A percentile compares a stretch with the other conserved stretches of the same genome.
Evolutionary conservation across 2,113 vertebrate genomes (phyloP).

Genomic region (Tretioscincus oriximinensis): DNA sequence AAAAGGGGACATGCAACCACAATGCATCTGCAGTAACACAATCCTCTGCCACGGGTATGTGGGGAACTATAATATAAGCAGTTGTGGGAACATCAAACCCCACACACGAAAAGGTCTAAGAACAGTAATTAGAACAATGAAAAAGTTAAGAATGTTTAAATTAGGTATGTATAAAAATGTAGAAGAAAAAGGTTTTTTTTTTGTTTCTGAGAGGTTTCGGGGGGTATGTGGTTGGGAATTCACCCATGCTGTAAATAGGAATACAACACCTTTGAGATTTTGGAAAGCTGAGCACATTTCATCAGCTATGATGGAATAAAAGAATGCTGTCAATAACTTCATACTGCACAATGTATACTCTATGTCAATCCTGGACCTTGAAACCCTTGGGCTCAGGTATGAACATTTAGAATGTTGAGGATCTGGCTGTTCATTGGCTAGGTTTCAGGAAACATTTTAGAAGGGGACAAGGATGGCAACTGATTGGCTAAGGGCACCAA

Average conservation of each 20-base stretch:
- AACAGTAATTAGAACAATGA: constrained; percentile 19
- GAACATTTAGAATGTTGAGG: too few species aligned
- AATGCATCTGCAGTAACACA: not conserved
- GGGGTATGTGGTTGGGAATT: not conserved
- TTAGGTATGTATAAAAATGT: constrained; percentile 25
- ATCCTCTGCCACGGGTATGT: rapidly evolving
- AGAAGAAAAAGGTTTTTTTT: not conserved
- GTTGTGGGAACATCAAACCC: constrained; percentile 21
- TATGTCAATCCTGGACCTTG: not conserved
- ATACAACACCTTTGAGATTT: not conserved
- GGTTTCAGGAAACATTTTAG: too few species aligned
- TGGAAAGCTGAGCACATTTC: not conserved
- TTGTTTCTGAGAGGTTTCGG: not conserved
- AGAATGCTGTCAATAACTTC: not conserved
- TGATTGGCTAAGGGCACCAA: too few species aligned
- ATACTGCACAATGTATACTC: not conserved
- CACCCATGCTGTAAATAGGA: not conserved
- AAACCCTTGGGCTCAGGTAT: too few species aligned
- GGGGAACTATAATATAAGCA: constrained; percentile 1
- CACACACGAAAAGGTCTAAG: not conserved
- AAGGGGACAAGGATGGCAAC: too few species aligned
- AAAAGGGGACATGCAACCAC: not conserved
- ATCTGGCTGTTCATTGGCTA: too few species aligned
- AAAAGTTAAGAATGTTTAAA: constrained; percentile 1
- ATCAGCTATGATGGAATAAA: not conserved